phyloP scores from a whole-genome alignment of 2,888 invertebrate genomes.

The Folsomia manolachei region DNA sequence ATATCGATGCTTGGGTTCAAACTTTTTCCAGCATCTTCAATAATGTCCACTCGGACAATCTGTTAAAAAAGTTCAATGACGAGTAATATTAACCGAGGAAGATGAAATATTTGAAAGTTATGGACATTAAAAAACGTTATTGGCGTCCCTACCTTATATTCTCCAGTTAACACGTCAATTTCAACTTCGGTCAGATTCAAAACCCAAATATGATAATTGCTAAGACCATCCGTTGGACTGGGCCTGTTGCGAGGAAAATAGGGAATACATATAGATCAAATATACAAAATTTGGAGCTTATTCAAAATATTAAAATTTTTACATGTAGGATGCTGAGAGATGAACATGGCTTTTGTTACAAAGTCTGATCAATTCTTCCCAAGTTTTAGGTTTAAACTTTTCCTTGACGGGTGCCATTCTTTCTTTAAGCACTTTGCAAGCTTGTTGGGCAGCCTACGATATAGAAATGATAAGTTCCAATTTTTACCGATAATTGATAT shows the following conservation, averaged over 20 bases:
- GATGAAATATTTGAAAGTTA: no score
- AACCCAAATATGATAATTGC: constrained; percentile 53
- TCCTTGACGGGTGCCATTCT: constrained; percentile 53
- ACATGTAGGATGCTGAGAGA: constrained; percentile 38
- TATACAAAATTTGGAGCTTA: background rate
- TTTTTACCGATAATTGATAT: background rate
- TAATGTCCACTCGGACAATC: constrained; percentile 48
- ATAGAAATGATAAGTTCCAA: constrained; percentile 10
- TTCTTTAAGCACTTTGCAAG: constrained; percentile 52
- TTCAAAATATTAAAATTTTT: constrained; percentile 7
- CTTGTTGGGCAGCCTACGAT: constrained; percentile 52
- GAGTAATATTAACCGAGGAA: background rate
- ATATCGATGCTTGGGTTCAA: constrained; percentile 53
- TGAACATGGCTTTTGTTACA: constrained; percentile 16
- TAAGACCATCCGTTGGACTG: constrained; percentile 40
- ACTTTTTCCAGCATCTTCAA: constrained; percentile 51
- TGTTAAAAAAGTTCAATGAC: constrained; percentile 21
- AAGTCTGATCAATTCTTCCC: constrained; percentile 34
- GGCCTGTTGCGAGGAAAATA: constrained; percentile 23
- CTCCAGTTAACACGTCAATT: constrained; percentile 73
- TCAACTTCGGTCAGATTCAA: constrained; percentile 58
- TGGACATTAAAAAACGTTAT: no score
- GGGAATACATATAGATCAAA: background rate
- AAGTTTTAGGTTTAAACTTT: constrained; percentile 44
- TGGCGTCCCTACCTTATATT: constrained; percentile 29